Percentiles rank a stretch among this genome's conserved stretches.
phyloP scores from a whole-genome alignment of 2,113 vertebrate species.

The Euleptes europaea region DNA sequence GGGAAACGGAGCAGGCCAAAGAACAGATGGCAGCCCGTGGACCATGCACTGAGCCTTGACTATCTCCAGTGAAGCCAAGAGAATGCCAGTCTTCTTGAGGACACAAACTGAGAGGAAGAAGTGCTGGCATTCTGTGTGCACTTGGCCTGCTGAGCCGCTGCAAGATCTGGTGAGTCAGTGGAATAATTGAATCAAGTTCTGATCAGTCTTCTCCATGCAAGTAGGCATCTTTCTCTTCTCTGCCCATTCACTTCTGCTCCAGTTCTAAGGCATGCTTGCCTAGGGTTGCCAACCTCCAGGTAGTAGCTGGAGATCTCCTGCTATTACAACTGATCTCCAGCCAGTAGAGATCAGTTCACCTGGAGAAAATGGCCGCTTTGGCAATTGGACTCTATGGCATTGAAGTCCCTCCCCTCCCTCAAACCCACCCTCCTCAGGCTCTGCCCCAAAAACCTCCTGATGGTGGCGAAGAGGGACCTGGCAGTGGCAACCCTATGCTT shows the following conservation, averaged over 20 bases:
- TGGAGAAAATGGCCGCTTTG: no score
- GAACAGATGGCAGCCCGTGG: not conserved
- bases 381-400: no score
- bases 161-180: not conserved
- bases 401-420: no score
- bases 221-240: not conserved
- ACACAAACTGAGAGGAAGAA: not conserved
- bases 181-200: not conserved
- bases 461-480: no score
- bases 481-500: no score
- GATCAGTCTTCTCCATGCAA: not conserved
- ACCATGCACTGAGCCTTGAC: accelerated
- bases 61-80: not conserved
- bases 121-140: accelerated
- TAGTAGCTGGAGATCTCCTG: no score
- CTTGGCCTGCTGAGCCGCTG: not conserved
- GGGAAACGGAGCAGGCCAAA: not conserved
- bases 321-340: no score
- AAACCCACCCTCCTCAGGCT: no score
- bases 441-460: no score
- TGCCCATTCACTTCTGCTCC: not conserved
- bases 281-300: no score
- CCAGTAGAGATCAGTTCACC: no score
- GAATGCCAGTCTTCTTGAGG: not conserved
- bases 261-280: not conserved